Percentiles rank a stretch among this genome's conserved stretches.
Conservation (phyloP, 2,888 invertebrate genomes). For the Acleris holmiana region DNA sequence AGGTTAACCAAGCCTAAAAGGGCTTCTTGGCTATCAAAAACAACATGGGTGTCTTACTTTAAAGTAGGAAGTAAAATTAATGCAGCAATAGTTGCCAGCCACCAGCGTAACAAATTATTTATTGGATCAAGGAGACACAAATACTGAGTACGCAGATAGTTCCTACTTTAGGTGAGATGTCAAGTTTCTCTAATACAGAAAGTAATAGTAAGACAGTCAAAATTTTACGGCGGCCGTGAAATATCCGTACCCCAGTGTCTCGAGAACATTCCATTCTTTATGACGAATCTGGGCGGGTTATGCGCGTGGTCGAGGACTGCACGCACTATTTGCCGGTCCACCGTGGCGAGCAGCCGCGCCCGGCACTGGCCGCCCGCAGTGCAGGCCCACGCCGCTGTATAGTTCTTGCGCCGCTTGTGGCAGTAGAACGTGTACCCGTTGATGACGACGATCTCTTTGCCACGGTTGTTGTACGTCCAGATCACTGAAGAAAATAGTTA, state of each 20-base stretch:
- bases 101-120: too few species aligned
- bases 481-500: slow-evolving; percentile 7
- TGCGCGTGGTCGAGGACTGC: slow-evolving; percentile 6
- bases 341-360: slow-evolving; percentile 40
- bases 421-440: slow-evolving; percentile 40
- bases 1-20: too few species aligned
- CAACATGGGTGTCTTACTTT: too few species aligned
- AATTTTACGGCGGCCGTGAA: too few species aligned
- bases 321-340: neutral
- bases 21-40: too few species aligned
- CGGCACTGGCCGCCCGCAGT: slow-evolving; percentile 39
- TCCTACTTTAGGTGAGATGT: too few species aligned
- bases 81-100: too few species aligned
- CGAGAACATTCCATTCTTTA: slow-evolving; percentile 15
- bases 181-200: too few species aligned
- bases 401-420: slow-evolving; percentile 21
- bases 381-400: slow-evolving; percentile 26
- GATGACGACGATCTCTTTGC: slow-evolving; percentile 37
- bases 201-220: too few species aligned
- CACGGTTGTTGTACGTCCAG: slow-evolving; percentile 26
- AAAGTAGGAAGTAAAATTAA: too few species aligned
- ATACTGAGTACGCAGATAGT: too few species aligned
- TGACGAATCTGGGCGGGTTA: neutral
- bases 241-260: neutral
- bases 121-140: too few species aligned